Conservation (phyloP, 1,140 invertebrate genomes). For the Lordiphosa stackelbergi region DNA sequence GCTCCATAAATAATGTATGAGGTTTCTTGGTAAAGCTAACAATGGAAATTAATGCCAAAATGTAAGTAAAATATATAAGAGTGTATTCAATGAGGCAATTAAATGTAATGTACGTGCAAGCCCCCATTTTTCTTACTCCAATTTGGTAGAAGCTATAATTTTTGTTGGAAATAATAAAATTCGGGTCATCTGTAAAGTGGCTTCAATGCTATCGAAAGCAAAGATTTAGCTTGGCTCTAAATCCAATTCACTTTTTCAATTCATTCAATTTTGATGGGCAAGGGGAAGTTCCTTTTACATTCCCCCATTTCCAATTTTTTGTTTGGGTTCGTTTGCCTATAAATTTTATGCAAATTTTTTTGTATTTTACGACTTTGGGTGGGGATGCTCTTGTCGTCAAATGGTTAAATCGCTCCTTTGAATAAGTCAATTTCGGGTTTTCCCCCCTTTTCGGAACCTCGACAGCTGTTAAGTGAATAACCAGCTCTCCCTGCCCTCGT, state of each 20-base stretch:
- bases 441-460: constrained; percentile 2
- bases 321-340: constrained; percentile 25
- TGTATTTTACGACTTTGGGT: constrained; percentile 32
- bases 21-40: too few species aligned
- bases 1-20: too few species aligned
- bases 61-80: too few species aligned
- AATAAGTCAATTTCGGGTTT: constrained; percentile 55
- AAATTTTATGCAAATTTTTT: constrained; percentile 40
- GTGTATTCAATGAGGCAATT: too few species aligned
- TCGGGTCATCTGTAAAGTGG: too few species aligned
- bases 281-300: constrained; percentile 11
- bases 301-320: constrained; percentile 17
- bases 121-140: too few species aligned
- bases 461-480: constrained; percentile 6
- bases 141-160: too few species aligned
- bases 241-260: constrained; percentile 25
- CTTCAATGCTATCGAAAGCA: too few species aligned
- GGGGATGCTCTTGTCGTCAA: constrained; percentile 25
- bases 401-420: constrained; percentile 52
- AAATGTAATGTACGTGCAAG: too few species aligned
- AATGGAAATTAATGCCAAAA: too few species aligned
- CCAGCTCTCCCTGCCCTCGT: constrained; percentile 6
- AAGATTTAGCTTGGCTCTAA: constrained; percentile 3
- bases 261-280: constrained; percentile 19
- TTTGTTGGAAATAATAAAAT: too few species aligned